Evolutionary conservation across 1,140 invertebrate species (phyloP).

Genomic region (Amyelois transitella): DNA sequence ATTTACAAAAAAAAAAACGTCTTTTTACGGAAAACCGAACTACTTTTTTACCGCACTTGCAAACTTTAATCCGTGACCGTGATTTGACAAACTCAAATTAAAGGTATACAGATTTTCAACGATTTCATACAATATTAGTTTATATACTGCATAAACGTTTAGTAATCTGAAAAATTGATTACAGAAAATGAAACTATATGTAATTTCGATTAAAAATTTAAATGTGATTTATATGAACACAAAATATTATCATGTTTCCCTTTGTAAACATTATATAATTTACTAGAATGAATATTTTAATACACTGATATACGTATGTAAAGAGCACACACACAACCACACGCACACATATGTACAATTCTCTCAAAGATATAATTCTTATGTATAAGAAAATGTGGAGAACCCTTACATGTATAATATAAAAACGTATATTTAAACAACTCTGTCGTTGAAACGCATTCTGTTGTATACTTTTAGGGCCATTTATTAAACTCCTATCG

Average conservation of each 20-base stretch:
- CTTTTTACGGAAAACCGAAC: too few species aligned
- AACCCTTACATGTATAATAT: constrained; percentile 11
- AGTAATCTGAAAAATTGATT: neutral
- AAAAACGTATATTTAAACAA: constrained; percentile 3
- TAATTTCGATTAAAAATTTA: neutral
- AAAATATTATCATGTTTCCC: neutral
- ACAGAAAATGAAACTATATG: too few species aligned
- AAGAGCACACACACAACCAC: constrained; percentile 22
- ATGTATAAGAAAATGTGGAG: constrained; percentile 39
- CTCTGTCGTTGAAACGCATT: neutral
- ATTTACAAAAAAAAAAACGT: too few species aligned
- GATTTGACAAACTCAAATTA: too few species aligned
- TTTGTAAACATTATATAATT: neutral
- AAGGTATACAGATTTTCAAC: neutral
- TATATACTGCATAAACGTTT: constrained; percentile 12
- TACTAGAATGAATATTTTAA: neutral
- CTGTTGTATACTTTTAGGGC: neutral
- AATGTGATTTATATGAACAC: neutral
- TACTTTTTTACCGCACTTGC: too few species aligned
- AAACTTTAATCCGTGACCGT: too few species aligned
- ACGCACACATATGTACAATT: constrained; percentile 41
- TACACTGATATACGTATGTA: constrained; percentile 4
- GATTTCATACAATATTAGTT: neutral
- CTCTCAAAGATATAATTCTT: constrained; percentile 10
- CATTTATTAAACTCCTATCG: neutral